Evolutionary conservation across 2,113 vertebrate genomes (phyloP).

Genomic region (Cathartes aura): DNA sequence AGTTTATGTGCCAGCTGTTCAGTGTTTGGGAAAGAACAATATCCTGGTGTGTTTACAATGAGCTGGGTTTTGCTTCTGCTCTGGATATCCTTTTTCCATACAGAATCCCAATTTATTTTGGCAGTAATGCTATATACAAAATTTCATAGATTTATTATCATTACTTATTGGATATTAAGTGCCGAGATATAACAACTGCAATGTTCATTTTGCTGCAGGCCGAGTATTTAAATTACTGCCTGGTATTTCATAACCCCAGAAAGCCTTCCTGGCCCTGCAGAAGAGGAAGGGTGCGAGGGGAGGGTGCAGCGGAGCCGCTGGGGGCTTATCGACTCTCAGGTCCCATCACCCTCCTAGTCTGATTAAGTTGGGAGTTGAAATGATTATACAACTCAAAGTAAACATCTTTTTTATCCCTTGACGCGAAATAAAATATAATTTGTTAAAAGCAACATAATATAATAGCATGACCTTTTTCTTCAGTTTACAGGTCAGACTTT

Average conservation of each 20-base stretch:
- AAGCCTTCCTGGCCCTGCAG: neutral
- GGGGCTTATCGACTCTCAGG: accelerated
- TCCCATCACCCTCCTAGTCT: neutral
- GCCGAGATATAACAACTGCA: neutral
- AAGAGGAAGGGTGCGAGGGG: neutral
- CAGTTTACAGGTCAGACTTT: conserved; percentile 19
- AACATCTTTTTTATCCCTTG: neutral
- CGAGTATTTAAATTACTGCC: neutral
- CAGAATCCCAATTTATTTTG: neutral
- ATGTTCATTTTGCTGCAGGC: neutral
- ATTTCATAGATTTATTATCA: neutral
- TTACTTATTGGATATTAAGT: neutral
- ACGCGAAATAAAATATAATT: neutral
- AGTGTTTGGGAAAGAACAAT: neutral
- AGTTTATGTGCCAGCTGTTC: neutral
- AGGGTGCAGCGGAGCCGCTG: accelerated
- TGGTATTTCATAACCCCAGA: neutral
- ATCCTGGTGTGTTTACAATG: neutral
- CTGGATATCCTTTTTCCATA: neutral
- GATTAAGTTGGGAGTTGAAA: neutral
- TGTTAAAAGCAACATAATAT: neutral
- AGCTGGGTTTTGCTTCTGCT: neutral
- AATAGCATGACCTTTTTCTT: neutral
- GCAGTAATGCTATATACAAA: neutral
- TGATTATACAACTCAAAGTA: neutral